Evolutionary conservation across 2,797 vertebrate species (phyloP).

Genomic region (Setipinna tenuifilis): DNA sequence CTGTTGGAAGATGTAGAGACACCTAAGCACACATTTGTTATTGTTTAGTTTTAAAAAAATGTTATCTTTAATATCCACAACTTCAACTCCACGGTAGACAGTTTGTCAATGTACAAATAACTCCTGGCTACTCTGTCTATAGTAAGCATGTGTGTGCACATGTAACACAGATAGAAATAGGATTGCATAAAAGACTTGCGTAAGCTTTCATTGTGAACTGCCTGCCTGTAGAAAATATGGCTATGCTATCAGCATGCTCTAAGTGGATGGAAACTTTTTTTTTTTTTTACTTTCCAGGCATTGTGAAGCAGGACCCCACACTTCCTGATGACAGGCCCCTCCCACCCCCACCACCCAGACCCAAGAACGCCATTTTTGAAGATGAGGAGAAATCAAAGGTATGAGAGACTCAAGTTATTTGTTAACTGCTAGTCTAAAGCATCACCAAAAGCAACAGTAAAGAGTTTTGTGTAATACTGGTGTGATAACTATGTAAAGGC

Average conservation of each 20-base stretch:
- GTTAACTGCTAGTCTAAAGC: background rate
- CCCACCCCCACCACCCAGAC: slow-evolving; percentile 80
- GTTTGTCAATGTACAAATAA: no score
- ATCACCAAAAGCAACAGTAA: background rate
- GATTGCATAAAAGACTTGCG: background rate
- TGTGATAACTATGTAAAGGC: no score
- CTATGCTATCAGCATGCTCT: slow-evolving; percentile 15
- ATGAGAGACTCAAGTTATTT: slow-evolving; percentile 37
- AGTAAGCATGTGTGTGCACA: background rate
- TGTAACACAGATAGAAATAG: background rate
- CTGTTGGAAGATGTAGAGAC: no score
- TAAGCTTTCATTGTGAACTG: background rate
- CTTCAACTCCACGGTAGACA: no score
- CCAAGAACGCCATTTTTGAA: slow-evolving; percentile 91
- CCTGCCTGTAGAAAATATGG: background rate
- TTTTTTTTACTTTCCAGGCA: slow-evolving; percentile 80
- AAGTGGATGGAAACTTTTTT: slow-evolving; percentile 35
- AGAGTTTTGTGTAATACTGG: background rate
- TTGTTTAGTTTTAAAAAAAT: no score
- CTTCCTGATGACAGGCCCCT: slow-evolving; percentile 85
- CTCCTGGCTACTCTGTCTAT: no score
- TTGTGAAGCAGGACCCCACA: slow-evolving; percentile 91
- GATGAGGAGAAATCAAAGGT: slow-evolving; percentile 99
- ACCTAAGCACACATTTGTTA: no score
- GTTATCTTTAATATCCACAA: no score